A percentile compares a stretch with the other conserved stretches of the same genome.
Conservation (phyloP, 1,140 invertebrate species). For the Saxidomus purpurata region DNA sequence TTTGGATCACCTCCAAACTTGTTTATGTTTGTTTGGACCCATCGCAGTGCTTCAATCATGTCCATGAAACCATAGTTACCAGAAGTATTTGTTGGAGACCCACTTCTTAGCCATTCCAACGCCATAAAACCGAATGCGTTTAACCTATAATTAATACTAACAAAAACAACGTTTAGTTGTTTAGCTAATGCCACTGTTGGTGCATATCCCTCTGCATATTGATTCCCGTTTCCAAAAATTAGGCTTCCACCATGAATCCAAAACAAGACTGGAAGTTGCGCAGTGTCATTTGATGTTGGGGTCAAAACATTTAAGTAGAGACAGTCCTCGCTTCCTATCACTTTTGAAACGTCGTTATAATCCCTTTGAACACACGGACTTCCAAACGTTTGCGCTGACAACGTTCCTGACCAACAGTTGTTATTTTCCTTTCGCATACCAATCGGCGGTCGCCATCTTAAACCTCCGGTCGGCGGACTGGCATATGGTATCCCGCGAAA, state of each 20-base stretch:
- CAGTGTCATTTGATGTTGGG: slow-evolving; percentile 60
- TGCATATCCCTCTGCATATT: neutral
- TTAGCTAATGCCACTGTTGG: slow-evolving; percentile 62
- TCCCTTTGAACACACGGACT: no score
- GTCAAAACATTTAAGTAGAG: no score
- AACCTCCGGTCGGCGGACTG: no score
- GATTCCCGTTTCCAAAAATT: slow-evolving; percentile 85
- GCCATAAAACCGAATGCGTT: slow-evolving; percentile 92
- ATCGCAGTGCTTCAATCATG: slow-evolving; percentile 62
- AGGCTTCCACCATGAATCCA: slow-evolving; percentile 97
- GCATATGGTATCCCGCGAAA: no score
- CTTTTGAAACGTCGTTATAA: no score
- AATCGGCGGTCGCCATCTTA: no score
- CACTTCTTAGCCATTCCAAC: slow-evolving; percentile 91
- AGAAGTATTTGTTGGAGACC: slow-evolving; percentile 89
- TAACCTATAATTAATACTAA: no score
- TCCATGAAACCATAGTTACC: slow-evolving; percentile 75
- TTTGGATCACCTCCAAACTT: slow-evolving; percentile 70
- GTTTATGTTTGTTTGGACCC: slow-evolving; percentile 70
- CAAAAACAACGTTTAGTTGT: no score
- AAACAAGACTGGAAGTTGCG: slow-evolving; percentile 90
- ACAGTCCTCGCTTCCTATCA: no score
- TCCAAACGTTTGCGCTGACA: no score
- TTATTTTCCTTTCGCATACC: no score
- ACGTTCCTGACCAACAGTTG: no score